Evolutionary conservation across 2,888 invertebrate species (phyloP).

Genomic region (Lasioglossum morio): DNA sequence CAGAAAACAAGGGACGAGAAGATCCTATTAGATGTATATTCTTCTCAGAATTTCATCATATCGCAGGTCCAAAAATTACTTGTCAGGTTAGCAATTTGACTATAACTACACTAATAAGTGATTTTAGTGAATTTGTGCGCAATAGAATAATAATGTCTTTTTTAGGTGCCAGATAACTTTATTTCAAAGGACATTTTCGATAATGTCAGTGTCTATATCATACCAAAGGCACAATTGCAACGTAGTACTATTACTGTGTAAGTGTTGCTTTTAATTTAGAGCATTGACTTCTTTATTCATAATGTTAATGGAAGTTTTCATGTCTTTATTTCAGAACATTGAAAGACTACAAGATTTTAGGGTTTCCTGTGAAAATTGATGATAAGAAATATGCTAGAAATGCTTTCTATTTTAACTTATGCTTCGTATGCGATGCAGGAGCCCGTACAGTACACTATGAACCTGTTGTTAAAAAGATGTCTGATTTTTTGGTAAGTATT

Average conservation of each 20-base stretch:
- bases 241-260: slow-evolving; percentile 96
- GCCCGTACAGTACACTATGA: slow-evolving; percentile 97
- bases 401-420: slow-evolving; percentile 97
- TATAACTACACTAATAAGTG: neutral
- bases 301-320: slow-evolving; percentile 13
- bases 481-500: slow-evolving; percentile 92
- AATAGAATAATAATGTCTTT: slow-evolving; percentile 12
- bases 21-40: slow-evolving; percentile 93
- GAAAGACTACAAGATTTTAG: slow-evolving; percentile 94
- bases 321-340: slow-evolving; percentile 87
- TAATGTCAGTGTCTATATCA: slow-evolving; percentile 96
- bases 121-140: neutral
- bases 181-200: slow-evolving; percentile 97
- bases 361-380: slow-evolving; percentile 96
- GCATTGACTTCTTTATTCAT: neutral
- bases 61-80: slow-evolving; percentile 93
- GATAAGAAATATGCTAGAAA: slow-evolving; percentile 95
- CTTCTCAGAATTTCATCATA: slow-evolving; percentile 91
- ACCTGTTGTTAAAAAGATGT: slow-evolving; percentile 96
- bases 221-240: slow-evolving; percentile 96
- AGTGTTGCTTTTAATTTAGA: slow-evolving; percentile 82
- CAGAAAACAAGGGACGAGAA: slow-evolving; percentile 87
- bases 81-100: slow-evolving; percentile 88
- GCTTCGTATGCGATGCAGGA: slow-evolving; percentile 96
- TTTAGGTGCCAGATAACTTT: slow-evolving; percentile 94